Percentiles rank a stretch among this genome's conserved stretches.
Evolutionary conservation across 2,797 vertebrate species (phyloP).

Genomic region (Nasua narica): DNA sequence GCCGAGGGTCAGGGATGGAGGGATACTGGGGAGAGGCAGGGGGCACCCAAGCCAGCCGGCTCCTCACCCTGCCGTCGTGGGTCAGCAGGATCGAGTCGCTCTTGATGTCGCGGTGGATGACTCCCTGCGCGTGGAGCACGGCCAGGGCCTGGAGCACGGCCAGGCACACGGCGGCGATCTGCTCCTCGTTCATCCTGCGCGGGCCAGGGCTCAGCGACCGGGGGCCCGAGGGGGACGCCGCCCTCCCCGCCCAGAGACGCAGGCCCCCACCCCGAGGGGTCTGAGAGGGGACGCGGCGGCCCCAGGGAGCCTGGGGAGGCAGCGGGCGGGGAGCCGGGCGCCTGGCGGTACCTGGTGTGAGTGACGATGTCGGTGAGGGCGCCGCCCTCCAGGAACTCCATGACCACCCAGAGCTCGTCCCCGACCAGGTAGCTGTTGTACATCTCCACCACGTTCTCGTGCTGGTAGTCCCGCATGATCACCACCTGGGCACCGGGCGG

Average conservation of each 20-base stretch:
- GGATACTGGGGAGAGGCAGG: fast-evolving
- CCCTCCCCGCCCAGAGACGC: neutral
- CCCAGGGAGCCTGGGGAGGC: neutral
- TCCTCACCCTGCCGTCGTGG: conserved; percentile 91
- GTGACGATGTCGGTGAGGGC: conserved; percentile 96
- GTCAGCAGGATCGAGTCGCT: conserved; percentile 98
- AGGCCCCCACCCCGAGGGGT: neutral
- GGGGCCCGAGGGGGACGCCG: neutral
- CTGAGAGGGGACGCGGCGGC: neutral
- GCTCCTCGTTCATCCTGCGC: conserved; percentile 95
- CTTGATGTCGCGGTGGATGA: conserved; percentile 98
- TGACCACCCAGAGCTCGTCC: conserved; percentile 98
- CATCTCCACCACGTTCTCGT: conserved; percentile 98
- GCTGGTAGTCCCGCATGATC: conserved; percentile 98
- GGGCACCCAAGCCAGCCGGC: fast-evolving
- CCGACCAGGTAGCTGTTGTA: conserved; percentile 98
- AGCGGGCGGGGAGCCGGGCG: neutral
- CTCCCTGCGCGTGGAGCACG: conserved; percentile 93
- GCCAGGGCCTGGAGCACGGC: conserved; percentile 93
- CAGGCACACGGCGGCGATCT: conserved; percentile 94
- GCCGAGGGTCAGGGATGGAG: fast-evolving
- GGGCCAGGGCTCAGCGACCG: neutral
- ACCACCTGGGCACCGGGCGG: conserved; percentile 87
- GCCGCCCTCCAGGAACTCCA: conserved; percentile 98
- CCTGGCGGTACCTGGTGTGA: conserved; percentile 89